Evolutionary conservation across 1,140 invertebrate genomes (phyloP), one percentile per base, ranked within the genome.

Genomic region (Carposina sasakii): DNA sequence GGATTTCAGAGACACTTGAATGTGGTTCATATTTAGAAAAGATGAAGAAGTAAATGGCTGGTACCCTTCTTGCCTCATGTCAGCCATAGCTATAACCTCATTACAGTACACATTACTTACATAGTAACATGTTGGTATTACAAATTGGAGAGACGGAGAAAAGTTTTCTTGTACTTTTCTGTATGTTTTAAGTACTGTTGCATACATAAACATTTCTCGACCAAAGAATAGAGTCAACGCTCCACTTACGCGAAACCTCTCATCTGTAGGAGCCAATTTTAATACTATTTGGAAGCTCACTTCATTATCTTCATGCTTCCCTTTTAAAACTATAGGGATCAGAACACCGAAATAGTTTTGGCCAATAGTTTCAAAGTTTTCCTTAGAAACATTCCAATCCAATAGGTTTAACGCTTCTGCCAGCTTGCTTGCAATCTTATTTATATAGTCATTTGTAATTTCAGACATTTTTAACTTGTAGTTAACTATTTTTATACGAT

Each of bases 301-400:
- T 45, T 58, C 52, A 36, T 59, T 51, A 3, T 39, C 52, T 33
- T 58, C 20, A 1, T 16, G 41, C 48, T 63, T 64, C 0, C 66
- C 72, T 20, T 20, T 47, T 53, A 84, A 56, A 30, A 46, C 33
- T 16, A 73, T 45, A 10, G 79, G 79, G 23, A 84, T 50, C 10
- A 84, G 48, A 10, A 76, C 44, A 26, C 79, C 79, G 17, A 84
- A 84, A 45, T 76, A 84, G 43, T 84, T 84, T 55, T 81, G 77
- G 4, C 63, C 76, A 8, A 71, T 64, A 43, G 31, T 54, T 47
- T 72, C 53, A 42, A 83, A 79, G 12, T 49, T 67, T 61, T 55
- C 22, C 48, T 54, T 28, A 19, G 41, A 48, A n/a, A 45, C 57
- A 70, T 15, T 54, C 23, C 52, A 61, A 76, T 16, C 71, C 53